Percentiles rank a stretch among this genome's conserved stretches.
phyloP scores from a whole-genome alignment of 2,113 vertebrate genomes.

The Corvus cornix region DNA sequence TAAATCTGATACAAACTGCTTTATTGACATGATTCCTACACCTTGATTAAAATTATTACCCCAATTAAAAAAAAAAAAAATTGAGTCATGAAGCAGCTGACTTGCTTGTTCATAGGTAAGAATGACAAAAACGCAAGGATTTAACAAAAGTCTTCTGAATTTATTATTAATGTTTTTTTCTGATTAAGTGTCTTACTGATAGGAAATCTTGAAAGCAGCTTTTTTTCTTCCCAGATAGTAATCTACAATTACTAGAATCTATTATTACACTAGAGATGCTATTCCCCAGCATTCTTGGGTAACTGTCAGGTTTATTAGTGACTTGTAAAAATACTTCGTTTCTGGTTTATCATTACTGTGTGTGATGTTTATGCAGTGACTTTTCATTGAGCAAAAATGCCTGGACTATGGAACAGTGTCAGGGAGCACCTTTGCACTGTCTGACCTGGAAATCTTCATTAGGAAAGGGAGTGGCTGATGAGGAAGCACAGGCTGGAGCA shows the following conservation, averaged over 20 bases:
- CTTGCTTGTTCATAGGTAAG: background rate
- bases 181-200: background rate
- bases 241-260: background rate
- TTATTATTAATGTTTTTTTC: background rate
- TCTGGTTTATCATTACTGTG: background rate
- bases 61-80: background rate
- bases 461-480: background rate
- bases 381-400: background rate
- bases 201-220: background rate
- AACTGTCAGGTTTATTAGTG: background rate
- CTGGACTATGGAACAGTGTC: background rate
- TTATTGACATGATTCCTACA: background rate
- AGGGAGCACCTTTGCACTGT: background rate
- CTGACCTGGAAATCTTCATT: background rate
- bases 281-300: background rate
- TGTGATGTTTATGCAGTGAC: background rate
- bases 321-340: background rate
- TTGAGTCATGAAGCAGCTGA: background rate
- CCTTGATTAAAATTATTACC: background rate
- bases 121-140: background rate
- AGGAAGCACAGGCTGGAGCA: background rate
- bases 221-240: background rate
- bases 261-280: background rate
- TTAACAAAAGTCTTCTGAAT: background rate
- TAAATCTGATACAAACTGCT: background rate